Evolutionary conservation across 2,113 vertebrate genomes (phyloP).

Genomic region (Oreocharis arfaki): DNA sequence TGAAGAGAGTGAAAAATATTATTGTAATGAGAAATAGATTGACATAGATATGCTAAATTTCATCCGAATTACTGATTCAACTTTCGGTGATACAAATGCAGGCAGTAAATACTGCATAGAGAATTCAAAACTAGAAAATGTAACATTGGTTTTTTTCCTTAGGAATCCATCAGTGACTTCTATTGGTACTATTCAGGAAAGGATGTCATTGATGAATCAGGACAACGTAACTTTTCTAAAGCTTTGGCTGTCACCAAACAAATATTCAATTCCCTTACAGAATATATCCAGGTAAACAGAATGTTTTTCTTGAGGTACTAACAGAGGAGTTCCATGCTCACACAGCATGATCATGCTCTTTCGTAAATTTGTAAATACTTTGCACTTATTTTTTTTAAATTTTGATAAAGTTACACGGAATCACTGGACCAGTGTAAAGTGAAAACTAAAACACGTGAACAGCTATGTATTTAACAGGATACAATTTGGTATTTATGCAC

Average conservation of each 20-base stretch:
- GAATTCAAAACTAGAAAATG: neutral
- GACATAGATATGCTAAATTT: neutral
- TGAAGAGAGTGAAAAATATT: neutral
- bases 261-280: slow-evolving; percentile 98
- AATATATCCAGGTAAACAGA: slow-evolving; percentile 92
- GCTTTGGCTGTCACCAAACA: slow-evolving; percentile 95
- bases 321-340: neutral
- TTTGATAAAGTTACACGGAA: neutral
- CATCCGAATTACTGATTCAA: neutral
- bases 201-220: slow-evolving; percentile 92
- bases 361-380: neutral
- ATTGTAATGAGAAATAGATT: neutral
- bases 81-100: neutral
- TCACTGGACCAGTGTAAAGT: neutral
- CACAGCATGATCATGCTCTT: neutral
- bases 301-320: neutral
- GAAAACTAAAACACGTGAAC: neutral
- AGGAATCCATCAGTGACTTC: slow-evolving; percentile 99
- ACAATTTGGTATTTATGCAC: neutral
- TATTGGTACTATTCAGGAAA: slow-evolving; percentile 99
- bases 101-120: neutral
- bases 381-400: neutral
- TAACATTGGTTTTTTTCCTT: neutral
- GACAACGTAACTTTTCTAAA: slow-evolving; percentile 96
- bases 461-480: neutral